Evolutionary conservation across 2,888 invertebrate genomes (phyloP), one percentile per base, ranked within the genome.

Genomic region (Dusona sp.): DNA sequence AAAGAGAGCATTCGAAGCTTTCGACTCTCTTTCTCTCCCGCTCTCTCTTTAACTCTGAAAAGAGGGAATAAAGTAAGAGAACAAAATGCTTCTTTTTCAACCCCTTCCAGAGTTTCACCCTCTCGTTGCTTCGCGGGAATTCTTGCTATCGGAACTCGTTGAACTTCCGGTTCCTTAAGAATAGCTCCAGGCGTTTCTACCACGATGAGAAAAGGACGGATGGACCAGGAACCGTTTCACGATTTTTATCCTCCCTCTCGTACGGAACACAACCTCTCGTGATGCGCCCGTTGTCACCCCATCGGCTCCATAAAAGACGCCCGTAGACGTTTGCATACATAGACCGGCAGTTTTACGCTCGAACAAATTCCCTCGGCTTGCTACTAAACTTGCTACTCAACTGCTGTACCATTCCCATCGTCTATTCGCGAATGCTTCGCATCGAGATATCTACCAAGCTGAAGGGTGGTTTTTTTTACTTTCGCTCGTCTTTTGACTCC

Each of bases 211-310:
- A 45, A 82, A 85, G 85, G 51, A 82, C 57, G 74, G 65, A 67
- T 74, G 65, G 81, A 83, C 85, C 84, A 22, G 74, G 64, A 57
- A 42, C 77, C 70, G 77, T 25, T 81, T 67, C 89, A 90, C 90
- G 90, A 92, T 92, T 90, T 88, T 90, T 90, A 75, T 84, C 33
- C 91, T 22, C 54, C 45, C 45, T 72, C 84, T 79, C 65, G 68
- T 84, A 36, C 72, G 33, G 54, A 72, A 51, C 77, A 84, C 81
- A 85, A 48, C 75, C 72, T 83, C 81, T 61, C 61, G 29, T 61
- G 87, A 91, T 90, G 90, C 92, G 88, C 91, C 91, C 92, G 93
- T 94, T 94, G 93, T 94, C 94, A 94, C 93, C 93, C 93, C 92
- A 94, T 94, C 92, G 92, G 90, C 91, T 91, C 90, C 89, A 67